A percentile compares a stretch with the other conserved stretches of the same genome.
Evolutionary conservation across 1,140 invertebrate genomes (phyloP).

Genomic region (Drosophila azteca): DNA sequence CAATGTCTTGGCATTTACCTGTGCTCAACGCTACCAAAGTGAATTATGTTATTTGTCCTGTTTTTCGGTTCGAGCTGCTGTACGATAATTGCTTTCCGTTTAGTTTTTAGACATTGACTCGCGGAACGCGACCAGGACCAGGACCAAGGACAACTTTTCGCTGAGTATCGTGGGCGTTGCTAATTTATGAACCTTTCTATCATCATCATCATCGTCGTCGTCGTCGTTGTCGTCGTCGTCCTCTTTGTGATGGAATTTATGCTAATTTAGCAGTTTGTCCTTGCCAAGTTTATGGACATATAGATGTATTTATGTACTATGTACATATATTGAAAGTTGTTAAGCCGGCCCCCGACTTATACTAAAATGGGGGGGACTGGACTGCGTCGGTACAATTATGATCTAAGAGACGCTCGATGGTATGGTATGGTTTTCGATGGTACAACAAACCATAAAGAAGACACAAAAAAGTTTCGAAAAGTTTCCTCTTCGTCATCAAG

Average conservation of each 20-base stretch:
- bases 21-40: slow-evolving; percentile 29
- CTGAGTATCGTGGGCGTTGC: slow-evolving; percentile 42
- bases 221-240: background rate
- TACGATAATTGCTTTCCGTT: slow-evolving; percentile 50
- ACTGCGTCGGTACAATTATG: slow-evolving; percentile 49
- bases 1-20: slow-evolving; percentile 29
- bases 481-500: slow-evolving; percentile 66
- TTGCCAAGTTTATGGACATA: slow-evolving; percentile 29
- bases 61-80: slow-evolving; percentile 11
- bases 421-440: slow-evolving; percentile 22
- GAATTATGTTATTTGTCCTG: slow-evolving; percentile 66
- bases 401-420: slow-evolving; percentile 51
- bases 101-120: slow-evolving; percentile 66
- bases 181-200: slow-evolving; percentile 55
- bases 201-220: slow-evolving; percentile 4
- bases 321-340: slow-evolving; percentile 7
- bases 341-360: background rate
- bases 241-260: slow-evolving; percentile 12
- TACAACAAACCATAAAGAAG: slow-evolving; percentile 50
- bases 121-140: background rate
- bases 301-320: background rate
- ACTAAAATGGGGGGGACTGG: background rate
- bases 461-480: slow-evolving; percentile 31
- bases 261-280: slow-evolving; percentile 50
- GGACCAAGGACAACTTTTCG: slow-evolving; percentile 31